Conservation (phyloP, 1,140 invertebrate genomes). For the Brachionus koreanus region DNA sequence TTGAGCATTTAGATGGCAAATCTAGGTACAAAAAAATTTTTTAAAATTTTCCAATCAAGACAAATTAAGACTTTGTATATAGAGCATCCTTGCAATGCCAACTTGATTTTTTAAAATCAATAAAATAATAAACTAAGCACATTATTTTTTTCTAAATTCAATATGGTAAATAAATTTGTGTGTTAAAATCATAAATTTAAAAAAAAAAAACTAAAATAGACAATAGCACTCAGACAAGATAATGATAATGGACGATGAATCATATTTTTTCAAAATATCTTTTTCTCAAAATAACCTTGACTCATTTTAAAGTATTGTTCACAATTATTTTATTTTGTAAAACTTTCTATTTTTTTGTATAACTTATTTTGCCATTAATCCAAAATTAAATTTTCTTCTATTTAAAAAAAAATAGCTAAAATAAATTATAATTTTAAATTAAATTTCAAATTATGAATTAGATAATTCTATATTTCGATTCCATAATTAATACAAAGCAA, state of each 20-base stretch:
- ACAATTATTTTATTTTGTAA: too few species aligned
- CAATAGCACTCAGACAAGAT: background rate
- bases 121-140: background rate
- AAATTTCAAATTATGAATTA: background rate
- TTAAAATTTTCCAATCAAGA: too few species aligned
- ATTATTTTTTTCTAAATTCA: background rate
- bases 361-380: too few species aligned
- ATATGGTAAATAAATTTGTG: background rate
- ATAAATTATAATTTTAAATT: background rate
- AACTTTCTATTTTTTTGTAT: too few species aligned
- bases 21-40: background rate
- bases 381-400: too few species aligned
- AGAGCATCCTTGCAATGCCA: background rate
- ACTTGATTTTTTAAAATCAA: background rate
- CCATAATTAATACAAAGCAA: background rate
- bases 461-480: background rate
- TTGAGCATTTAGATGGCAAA: background rate
- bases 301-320: background rate
- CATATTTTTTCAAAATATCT: background rate
- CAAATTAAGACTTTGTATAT: background rate
- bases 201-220: background rate
- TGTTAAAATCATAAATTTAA: background rate
- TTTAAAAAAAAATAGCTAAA: background rate
- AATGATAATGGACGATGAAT: background rate
- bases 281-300: background rate